phyloP scores from a whole-genome alignment of 2,888 invertebrate genomes.

The Ariolimax columbianus region DNA sequence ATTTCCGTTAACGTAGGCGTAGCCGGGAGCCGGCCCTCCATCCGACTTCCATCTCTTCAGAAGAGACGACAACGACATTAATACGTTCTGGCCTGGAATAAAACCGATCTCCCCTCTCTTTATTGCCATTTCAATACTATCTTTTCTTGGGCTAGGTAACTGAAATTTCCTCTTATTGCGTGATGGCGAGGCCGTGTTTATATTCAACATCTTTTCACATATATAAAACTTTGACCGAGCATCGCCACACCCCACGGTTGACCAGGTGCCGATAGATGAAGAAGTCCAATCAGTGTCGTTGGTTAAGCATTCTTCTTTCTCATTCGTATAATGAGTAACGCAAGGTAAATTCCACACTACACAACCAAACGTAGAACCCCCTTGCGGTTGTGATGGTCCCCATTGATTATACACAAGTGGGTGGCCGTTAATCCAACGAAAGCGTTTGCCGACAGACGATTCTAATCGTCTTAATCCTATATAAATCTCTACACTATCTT shows the following conservation, averaged over 20 bases:
- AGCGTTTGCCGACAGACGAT: not conserved
- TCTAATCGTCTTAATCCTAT: not conserved
- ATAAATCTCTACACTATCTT: not conserved
- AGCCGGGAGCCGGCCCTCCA: not conserved
- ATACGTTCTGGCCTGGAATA: not conserved
- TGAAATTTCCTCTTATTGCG: not conserved
- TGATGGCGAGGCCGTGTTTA: not conserved
- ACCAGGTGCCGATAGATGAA: not conserved
- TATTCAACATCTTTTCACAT: not conserved
- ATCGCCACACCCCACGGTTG: not conserved
- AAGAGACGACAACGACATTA: not conserved
- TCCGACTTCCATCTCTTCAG: not conserved
- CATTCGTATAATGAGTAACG: not conserved
- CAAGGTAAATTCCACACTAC: not conserved
- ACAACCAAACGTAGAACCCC: not conserved
- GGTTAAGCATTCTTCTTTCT: not conserved
- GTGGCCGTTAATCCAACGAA: not conserved
- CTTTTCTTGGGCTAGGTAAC: not conserved
- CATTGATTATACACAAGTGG: not conserved
- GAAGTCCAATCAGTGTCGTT: not conserved
- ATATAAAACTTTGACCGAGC: not conserved
- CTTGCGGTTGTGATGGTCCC: not conserved
- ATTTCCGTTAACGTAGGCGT: not conserved
- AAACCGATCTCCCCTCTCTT: slow-evolving; percentile 7
- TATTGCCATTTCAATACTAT: not conserved